Base-by-base conservation (phyloP, 2,113 vertebrate genomes). In the Setophaga kirtlandii region DNA sequence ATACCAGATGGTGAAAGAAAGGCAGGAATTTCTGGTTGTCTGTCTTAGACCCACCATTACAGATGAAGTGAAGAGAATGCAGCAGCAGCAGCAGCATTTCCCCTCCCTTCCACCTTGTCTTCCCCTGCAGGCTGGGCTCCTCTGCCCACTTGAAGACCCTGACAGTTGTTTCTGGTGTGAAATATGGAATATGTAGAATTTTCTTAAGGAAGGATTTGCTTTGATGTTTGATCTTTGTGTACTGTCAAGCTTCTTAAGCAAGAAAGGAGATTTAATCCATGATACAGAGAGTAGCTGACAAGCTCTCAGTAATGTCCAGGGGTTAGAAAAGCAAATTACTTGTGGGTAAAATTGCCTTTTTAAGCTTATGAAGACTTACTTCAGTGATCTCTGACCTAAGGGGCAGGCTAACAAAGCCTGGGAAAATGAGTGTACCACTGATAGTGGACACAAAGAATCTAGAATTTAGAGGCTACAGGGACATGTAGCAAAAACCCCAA, bases 21-120 rank as follows among this genome's bases (percentile, higher is more conserved):
- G 41, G 68, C 12, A 5, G 39, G 67, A 74, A 58, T 35, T 80
- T 53, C 20, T 86, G 39, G 5, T 37, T 23, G 6, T 50, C 31
- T 75, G 14, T 55, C 30, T 68, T 50, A 78, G 8, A 53, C n/a
- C 18, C 11, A 5, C 27, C 11, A 5, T 80, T 42, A 37, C 15
- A 56, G 41, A 35, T 46, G 11, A 88, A 42, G 4, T 73, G 35
- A 67, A 80, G 19, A 68, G 75, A 75, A 53, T 30, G 27, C 47
- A 55, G 25, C 18, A 62, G 27, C 47, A 55, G 25, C 18, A 62
- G 53, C 63, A 74, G 35, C 52, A 30, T 28, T 35, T 67, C 23
- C 0, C 0, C 33, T 75, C 10, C 9, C 4, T 58, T 78, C 30
- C 6, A 25, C 5, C 7, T 53, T 30, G 22, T 39, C 14, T 33